Evolutionary conservation across 1,140 invertebrate species (phyloP).

Genomic region (Drosophila sturtevanti): DNA sequence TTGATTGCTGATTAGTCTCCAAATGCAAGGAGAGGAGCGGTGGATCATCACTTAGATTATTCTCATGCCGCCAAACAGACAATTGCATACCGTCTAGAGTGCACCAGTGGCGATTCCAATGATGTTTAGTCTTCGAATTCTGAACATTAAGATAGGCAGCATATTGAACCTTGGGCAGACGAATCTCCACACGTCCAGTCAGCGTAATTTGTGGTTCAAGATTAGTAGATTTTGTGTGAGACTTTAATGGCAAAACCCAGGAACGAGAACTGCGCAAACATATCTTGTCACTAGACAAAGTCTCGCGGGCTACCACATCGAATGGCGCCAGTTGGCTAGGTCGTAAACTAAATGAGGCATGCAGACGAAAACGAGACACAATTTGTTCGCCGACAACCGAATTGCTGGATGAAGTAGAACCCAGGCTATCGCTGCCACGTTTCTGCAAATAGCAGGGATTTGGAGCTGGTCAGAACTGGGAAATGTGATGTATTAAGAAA

Average conservation of each 20-base stretch:
- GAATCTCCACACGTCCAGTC: constrained; percentile 61
- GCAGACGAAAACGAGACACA: constrained; percentile 72
- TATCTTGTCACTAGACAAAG: constrained; percentile 39
- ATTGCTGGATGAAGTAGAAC: constrained; percentile 39
- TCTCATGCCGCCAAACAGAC: constrained; percentile 61
- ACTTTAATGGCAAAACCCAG: constrained; percentile 50
- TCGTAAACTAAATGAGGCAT: constrained; percentile 58
- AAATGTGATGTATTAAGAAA: neutral
- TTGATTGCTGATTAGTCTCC: constrained; percentile 9
- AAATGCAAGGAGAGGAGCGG: constrained; percentile 49
- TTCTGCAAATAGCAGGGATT: constrained; percentile 23
- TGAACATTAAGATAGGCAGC: constrained; percentile 73
- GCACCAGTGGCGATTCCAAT: constrained; percentile 80
- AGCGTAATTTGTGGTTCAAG: constrained; percentile 51
- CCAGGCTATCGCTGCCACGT: constrained; percentile 45
- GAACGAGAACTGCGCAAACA: constrained; percentile 58
- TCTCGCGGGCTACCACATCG: constrained; percentile 49
- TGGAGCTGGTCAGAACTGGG: neutral
- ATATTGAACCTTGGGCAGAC: constrained; percentile 52
- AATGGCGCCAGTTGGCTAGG: constrained; percentile 59
- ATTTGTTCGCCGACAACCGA: constrained; percentile 38
- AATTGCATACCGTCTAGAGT: constrained; percentile 56
- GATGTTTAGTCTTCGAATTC: constrained; percentile 51
- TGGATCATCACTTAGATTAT: constrained; percentile 44
- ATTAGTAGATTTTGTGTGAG: constrained; percentile 62